Evolutionary conservation across 1,140 invertebrate species (phyloP), one percentile per base, ranked within the genome.

Genomic region (Heterodera schachtii): DNA sequence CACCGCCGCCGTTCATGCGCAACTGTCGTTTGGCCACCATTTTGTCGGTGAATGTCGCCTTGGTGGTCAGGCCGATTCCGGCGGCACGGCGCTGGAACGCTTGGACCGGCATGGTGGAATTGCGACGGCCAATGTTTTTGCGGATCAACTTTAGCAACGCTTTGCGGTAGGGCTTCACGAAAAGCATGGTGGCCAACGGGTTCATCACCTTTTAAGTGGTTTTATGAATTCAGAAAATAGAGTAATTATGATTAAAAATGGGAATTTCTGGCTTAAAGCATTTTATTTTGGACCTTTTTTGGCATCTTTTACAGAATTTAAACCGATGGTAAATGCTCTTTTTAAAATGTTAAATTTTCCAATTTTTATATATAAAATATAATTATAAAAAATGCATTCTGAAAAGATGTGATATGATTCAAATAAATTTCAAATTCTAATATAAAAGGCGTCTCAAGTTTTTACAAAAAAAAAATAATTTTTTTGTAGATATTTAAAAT

Each of bases 141-240:
- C 57, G 57, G 16, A 76, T 76, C 4, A 76, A 19, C 41, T 57
- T 52, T 47, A 76, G 4, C 19, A 76, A 41, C 41, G 74, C 74
- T 64, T 66, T 57, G 66, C 74, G 74, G 19, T 76, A 76, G 41
- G 74, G 74, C 44, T 76, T 76, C 16, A 76, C 74, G 46, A 76
- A 44, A 13, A 76, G 41, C 74, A 76, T 76, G 43, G 74, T 66
- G 7, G 74, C 74, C 16, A 76, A 64, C 66, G 74, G 74, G 47
- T 76, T 76, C 16, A 76, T 43, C 41, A 57, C 74, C 74, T 76
- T 19, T 75, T n/a, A 74, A 6, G 5, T 9, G 57, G 57, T 49
- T 74, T 6, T 3, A n/a, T 73, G 71, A 73, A 5, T 5, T n/a
- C 21, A 31, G 21, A 47, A 3, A 31, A 31, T 31, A 31, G 31